Percentiles rank a stretch among this genome's conserved stretches.
Conservation (phyloP, 2,888 invertebrate species). For the Phaedon cochleariae region DNA sequence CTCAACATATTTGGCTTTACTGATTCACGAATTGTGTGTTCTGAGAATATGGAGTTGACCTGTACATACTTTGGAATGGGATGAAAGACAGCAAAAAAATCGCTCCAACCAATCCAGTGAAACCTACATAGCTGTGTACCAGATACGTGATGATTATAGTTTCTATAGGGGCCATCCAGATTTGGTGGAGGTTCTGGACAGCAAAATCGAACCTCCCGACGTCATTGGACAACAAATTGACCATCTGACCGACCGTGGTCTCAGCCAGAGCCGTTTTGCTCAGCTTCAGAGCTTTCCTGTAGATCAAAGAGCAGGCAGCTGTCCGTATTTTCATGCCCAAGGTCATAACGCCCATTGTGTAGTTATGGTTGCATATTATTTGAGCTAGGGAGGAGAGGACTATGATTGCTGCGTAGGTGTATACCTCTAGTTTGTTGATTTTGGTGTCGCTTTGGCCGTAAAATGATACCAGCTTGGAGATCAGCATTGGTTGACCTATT, state of each 20-base stretch:
- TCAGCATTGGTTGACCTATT: slow-evolving; percentile 44
- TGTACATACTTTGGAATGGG: slow-evolving; percentile 54
- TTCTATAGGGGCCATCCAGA: slow-evolving; percentile 77
- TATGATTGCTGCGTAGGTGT: slow-evolving; percentile 78
- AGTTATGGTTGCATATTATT: slow-evolving; percentile 75
- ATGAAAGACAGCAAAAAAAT: slow-evolving; percentile 55
- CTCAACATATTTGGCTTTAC: too few species aligned
- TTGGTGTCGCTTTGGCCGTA: slow-evolving; percentile 64
- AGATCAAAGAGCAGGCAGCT: slow-evolving; percentile 83
- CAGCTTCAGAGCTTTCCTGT: slow-evolving; percentile 62
- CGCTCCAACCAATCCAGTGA: slow-evolving; percentile 58
- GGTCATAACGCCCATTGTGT: slow-evolving; percentile 83
- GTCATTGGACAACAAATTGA: slow-evolving; percentile 48
- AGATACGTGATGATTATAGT: slow-evolving; percentile 66
- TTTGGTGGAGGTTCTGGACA: slow-evolving; percentile 79
- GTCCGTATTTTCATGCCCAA: slow-evolving; percentile 86
- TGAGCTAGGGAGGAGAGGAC: slow-evolving; percentile 55
- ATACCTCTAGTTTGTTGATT: slow-evolving; percentile 67
- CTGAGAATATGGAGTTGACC: slow-evolving; percentile 24
- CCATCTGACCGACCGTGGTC: slow-evolving; percentile 48
- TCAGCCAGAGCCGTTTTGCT: slow-evolving; percentile 43
- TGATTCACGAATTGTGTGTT: too few species aligned
- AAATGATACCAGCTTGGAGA: slow-evolving; percentile 66
- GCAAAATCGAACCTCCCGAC: slow-evolving; percentile 85
- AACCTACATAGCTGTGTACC: slow-evolving; percentile 60